Base-by-base conservation (phyloP, 2,797 vertebrate genomes). In the Lutjanus argentimaculatus region DNA sequence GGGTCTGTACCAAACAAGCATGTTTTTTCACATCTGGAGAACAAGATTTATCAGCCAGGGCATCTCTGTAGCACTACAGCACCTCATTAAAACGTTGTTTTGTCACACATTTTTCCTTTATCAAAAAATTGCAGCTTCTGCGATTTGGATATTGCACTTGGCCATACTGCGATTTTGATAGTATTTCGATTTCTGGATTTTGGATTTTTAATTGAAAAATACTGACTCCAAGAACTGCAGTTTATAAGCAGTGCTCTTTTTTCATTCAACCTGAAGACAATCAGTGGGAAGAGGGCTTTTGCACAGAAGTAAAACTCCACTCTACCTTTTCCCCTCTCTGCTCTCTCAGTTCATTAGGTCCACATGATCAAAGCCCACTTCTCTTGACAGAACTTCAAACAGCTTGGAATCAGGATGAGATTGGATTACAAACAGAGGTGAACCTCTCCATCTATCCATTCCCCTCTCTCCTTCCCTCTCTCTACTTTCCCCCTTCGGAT, bases 341-440 rank as follows among this genome's bases (percentile, higher is more conserved):
- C 92, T 89, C 90, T 91, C 67, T 75, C 82, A 89, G 92, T 93
- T 95, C 94, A 95, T 96, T 93, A 91, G 92, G 92, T 84, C 91
- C 91, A 87, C 95, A 94, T 85, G 93, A 96, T 92, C 91, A 95
- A 95, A 97, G 96, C 91, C 91, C 72, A 91, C 92, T 93, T 86
- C 87, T 88, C 89, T 88, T 89, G 89, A 91, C 89, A 91, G 89
- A 86, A 96, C 95, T 97, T 96, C 96, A 96, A 95, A 97, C 95
- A 91, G 84, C 82, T 84, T 82, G 88, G 88, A 93, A 93, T 91
- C 77, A 91, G 92, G 90, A 93, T 88, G 85, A 88, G 94, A 93
- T 92, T 94, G 90, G 88, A 92, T 95, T 94, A 94, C 92, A 93
- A 89, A 91, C 67, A 42, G 84, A 91, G 88, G 87, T 84, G 81